Percentiles rank a stretch among this genome's conserved stretches.
Evolutionary conservation across 2,797 vertebrate species (phyloP).

Genomic region (Channa striata): DNA sequence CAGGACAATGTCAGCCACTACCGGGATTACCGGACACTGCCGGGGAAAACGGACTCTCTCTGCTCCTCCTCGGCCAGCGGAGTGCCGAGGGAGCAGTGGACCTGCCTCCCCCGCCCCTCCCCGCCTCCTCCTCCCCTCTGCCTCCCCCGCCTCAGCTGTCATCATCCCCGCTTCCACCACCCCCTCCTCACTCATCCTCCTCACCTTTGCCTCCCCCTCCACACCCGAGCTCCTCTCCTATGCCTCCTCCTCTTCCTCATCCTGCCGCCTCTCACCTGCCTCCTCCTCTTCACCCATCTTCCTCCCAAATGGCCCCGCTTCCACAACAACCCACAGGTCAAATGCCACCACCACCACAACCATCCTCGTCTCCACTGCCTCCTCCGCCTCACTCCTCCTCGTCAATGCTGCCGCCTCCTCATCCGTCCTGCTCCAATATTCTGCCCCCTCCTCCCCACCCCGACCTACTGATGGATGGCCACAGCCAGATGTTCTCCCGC

Average conservation of each 20-base stretch:
- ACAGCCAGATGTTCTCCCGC: constrained; percentile 79
- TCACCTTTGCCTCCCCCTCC: constrained; percentile 62
- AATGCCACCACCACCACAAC: constrained; percentile 64
- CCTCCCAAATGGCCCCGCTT: constrained; percentile 59
- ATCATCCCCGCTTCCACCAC: constrained; percentile 62
- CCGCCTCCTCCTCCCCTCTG: constrained; percentile 68
- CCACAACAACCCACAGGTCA: constrained; percentile 43
- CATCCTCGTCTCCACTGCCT: constrained; percentile 22
- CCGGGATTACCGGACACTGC: constrained; percentile 83
- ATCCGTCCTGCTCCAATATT: constrained; percentile 78
- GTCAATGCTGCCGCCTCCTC: constrained; percentile 79
- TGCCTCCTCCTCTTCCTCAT: constrained; percentile 49
- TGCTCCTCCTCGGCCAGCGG: constrained; percentile 87
- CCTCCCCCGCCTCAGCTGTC: constrained; percentile 58
- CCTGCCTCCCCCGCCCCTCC: constrained; percentile 75
- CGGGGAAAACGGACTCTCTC: constrained; percentile 84
- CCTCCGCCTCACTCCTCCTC: constrained; percentile 51
- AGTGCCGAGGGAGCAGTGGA: constrained; percentile 80
- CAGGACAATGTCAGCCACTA: constrained; percentile 86
- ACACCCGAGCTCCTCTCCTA: constrained; percentile 36
- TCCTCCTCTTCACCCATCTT: constrained; percentile 64
- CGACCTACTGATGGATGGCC: constrained; percentile 84
- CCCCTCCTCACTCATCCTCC: constrained; percentile 56
- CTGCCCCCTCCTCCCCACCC: constrained; percentile 77
- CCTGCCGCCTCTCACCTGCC: constrained; percentile 78